A percentile compares a stretch with the other conserved stretches of the same genome.
Conservation (phyloP, 2,888 invertebrate species). For the Drosophila prostipennis region DNA sequence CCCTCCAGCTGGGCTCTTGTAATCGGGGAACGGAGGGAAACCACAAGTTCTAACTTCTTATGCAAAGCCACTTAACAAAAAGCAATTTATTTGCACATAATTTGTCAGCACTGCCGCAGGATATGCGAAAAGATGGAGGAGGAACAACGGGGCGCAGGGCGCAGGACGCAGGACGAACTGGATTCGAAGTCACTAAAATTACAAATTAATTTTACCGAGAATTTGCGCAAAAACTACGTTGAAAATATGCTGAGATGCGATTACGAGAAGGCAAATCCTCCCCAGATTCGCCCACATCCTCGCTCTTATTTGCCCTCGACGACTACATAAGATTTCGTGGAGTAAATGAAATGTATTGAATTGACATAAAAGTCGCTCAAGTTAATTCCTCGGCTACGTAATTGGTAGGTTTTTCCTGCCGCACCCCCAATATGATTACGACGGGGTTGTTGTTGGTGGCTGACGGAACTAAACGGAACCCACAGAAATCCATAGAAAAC, state of each 20-base stretch:
- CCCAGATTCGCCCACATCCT: constrained; percentile 1
- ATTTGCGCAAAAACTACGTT: constrained; percentile 71
- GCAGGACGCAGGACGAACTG: background rate
- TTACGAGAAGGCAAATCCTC: constrained; percentile 38
- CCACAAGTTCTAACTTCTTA: constrained; percentile 68
- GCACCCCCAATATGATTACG: constrained; percentile 35
- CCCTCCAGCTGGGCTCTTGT: constrained; percentile 6
- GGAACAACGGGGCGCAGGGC: constrained; percentile 3
- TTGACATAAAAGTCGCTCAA: constrained; percentile 80
- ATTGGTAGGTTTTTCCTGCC: constrained; percentile 61
- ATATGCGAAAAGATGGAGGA: constrained; percentile 56
- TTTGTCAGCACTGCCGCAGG: constrained; percentile 72
- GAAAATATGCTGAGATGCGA: constrained; percentile 55
- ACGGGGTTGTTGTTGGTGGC: constrained; percentile 37
- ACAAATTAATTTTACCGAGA: constrained; percentile 78
- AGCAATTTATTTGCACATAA: constrained; percentile 80
- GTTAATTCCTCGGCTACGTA: constrained; percentile 75
- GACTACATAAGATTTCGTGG: constrained; percentile 22
- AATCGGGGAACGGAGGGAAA: constrained; percentile 13
- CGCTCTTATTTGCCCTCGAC: background rate
- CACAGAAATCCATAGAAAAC: constrained; percentile 33
- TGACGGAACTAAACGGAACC: constrained; percentile 32
- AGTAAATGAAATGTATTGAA: constrained; percentile 79
- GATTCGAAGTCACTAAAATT: constrained; percentile 65
- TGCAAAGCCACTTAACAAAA: constrained; percentile 80